phyloP scores from a whole-genome alignment of 2,113 vertebrate species.

The Scolopax mira region DNA sequence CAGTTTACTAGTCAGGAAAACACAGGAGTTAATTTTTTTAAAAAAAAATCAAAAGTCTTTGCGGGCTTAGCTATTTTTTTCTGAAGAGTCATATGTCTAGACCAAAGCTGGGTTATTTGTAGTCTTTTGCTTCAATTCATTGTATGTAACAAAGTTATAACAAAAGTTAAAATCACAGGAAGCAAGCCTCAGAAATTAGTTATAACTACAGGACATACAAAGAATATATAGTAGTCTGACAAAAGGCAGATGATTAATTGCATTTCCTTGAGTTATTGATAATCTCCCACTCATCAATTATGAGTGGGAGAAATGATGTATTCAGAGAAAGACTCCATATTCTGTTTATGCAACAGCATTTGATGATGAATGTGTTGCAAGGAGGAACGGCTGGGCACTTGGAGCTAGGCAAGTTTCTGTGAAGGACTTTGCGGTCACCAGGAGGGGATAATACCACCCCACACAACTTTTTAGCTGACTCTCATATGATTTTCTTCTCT shows the following conservation, averaged over 20 bases:
- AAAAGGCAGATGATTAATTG: constrained; percentile 15
- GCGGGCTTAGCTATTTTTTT: neutral
- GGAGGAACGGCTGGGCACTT: neutral
- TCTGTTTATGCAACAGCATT: constrained; percentile 30
- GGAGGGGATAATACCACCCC: neutral
- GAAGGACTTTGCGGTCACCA: neutral
- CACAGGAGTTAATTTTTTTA: neutral
- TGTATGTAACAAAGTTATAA: neutral
- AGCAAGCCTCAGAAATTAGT: neutral
- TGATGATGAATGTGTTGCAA: constrained; percentile 13
- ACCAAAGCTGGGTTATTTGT: neutral
- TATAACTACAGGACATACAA: neutral
- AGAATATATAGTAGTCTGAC: neutral
- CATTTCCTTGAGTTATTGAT: constrained; percentile 48
- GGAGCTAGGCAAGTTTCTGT: neutral
- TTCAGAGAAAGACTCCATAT: neutral
- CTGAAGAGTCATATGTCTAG: neutral
- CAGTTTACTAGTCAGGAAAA: neutral
- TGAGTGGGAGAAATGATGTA: constrained; percentile 32
- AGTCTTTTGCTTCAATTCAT: neutral
- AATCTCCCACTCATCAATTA: constrained; percentile 55
- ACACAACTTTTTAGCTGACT: rapidly evolving
- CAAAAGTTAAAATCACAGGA: neutral
- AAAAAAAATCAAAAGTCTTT: neutral
- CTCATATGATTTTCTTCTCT: neutral